Percentiles rank a stretch among this genome's conserved stretches.
Conservation (phyloP, 1,140 invertebrate genomes). For the Latrodectus geometricus region DNA sequence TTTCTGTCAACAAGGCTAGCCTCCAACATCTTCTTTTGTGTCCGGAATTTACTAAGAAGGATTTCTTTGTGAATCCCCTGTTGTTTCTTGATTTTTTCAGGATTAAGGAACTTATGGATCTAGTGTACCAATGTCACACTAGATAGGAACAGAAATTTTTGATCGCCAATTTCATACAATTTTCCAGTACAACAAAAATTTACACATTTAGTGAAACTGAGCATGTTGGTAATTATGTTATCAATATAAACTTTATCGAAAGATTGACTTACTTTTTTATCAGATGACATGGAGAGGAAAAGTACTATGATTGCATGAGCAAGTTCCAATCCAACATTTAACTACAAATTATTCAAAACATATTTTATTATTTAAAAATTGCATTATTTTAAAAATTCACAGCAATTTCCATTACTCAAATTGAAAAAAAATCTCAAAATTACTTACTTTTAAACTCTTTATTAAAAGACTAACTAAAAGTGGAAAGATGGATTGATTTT, state of each 20-base stretch:
- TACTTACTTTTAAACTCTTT: conserved; percentile 50
- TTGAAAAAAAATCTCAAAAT: conserved; percentile 1
- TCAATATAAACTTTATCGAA: neutral
- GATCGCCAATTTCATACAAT: too few relatives aligned
- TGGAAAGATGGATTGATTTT: conserved; percentile 28
- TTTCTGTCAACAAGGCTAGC: too few relatives aligned
- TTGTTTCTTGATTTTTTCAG: too few relatives aligned
- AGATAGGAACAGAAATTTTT: too few relatives aligned
- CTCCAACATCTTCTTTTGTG: too few relatives aligned
- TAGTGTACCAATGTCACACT: too few relatives aligned
- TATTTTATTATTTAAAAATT: neutral
- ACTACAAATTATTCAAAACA: conserved; percentile 29
- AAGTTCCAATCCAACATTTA: conserved; percentile 38
- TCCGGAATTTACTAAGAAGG: too few relatives aligned
- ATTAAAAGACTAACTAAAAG: conserved; percentile 46
- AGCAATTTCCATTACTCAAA: neutral
- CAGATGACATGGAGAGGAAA: conserved; percentile 47
- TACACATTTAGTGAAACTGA: neutral
- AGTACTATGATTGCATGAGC: conserved; percentile 54
- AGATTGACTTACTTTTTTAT: conserved; percentile 47
- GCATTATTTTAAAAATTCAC: too few relatives aligned
- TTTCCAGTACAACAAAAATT: too few relatives aligned
- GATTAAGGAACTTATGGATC: too few relatives aligned
- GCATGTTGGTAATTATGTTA: neutral
- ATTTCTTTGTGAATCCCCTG: too few relatives aligned